Conservation (phyloP, 2,113 vertebrate species). For the Deroptyus accipitrinus region DNA sequence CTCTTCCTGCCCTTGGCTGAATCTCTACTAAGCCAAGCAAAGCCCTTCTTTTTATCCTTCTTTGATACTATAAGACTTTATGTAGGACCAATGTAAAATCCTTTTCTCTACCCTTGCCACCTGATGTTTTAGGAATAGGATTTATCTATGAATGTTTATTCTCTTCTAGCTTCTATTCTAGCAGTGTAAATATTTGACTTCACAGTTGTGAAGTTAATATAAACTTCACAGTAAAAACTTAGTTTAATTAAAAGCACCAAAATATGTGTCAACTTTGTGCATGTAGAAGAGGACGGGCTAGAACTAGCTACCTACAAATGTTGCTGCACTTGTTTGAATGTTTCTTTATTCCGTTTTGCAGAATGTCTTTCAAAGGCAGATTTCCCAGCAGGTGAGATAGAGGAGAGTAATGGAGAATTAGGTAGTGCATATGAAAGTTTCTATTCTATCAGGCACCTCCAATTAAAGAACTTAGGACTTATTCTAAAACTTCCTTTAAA, state of each 20-base stretch:
- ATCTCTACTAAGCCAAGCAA: background rate
- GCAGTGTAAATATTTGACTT: slow-evolving; percentile 4
- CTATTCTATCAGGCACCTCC: background rate
- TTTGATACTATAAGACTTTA: background rate
- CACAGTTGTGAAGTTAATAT: background rate
- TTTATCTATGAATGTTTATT: background rate
- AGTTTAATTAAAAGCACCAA: slow-evolving; percentile 1
- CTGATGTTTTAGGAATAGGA: background rate
- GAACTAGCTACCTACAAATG: background rate
- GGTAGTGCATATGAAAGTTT: background rate
- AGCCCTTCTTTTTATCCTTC: background rate
- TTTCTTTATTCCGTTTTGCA: background rate
- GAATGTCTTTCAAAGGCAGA: background rate
- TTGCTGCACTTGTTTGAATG: background rate
- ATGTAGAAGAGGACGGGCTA: background rate
- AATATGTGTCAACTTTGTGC: background rate
- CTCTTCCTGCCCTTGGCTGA: background rate
- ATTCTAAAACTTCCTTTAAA: background rate
- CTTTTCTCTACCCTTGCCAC: background rate
- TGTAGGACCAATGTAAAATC: background rate
- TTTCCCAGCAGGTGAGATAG: background rate
- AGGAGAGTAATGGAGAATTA: background rate
- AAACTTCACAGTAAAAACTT: slow-evolving; percentile 1
- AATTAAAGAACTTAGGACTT: background rate
- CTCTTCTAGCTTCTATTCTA: background rate